Base-by-base conservation (phyloP, 2,113 vertebrate genomes). In the Corydoras sp. region DNA sequence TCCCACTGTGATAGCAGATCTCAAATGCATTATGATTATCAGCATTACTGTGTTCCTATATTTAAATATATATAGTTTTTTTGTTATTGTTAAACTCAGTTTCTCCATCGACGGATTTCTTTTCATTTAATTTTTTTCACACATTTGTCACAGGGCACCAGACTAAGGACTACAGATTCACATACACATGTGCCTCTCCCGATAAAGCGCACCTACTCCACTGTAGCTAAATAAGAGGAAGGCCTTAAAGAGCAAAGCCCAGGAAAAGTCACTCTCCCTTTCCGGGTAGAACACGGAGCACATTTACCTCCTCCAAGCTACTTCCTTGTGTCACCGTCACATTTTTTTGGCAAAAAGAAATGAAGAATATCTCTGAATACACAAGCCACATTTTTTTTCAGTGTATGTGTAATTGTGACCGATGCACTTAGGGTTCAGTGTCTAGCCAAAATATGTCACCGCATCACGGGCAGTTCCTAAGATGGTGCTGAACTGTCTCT, bases 101-200 rank as follows among this genome's bases (percentile, higher is more conserved):
- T 86, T 80, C 70, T 74, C 77, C 69, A 76, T 78, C 65, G 69
- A 78, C 74, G 58, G 18, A 58, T 79, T 80, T 77, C 76, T 62
- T 64, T 76, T 74, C 68, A 84, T 56, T 85, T 81, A 78, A 86
- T 82, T 85, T 76, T 79, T 72, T 71, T 59, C 81, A 86, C 87
- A 90, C 87, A 88, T 85, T 89, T 88, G 83, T 90, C 89, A 91
- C 90, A 84, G 84, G 94, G 93, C 94, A 97, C 94, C 94, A 93
- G 91, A 97, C 96, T 95, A 98, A 85, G 89, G 92, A 97, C 94
- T 96, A 98, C 91, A 93, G 90, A 92, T 91, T 93, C 92, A 96
- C 94, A 95, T 90, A 93, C 91, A 88, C 90, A 89, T 93, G 85
- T 85, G 90, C 88, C 86, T 87, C 90, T 87, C 92, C 83, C 92